Conservation (phyloP, 2,113 vertebrate species). For the Urocitellus parryii region DNA sequence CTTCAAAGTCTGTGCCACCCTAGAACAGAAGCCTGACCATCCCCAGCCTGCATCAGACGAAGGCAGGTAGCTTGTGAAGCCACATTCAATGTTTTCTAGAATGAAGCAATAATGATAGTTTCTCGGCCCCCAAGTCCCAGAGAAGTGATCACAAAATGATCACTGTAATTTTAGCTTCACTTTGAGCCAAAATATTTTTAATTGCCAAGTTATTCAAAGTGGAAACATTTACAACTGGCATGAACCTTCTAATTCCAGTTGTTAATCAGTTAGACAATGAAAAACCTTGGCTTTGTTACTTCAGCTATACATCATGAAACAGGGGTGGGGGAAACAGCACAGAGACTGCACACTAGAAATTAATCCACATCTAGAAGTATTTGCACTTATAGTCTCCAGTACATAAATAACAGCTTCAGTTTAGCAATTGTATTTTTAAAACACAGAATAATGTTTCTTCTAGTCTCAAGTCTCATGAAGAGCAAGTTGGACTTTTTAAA, state of each 20-base stretch:
- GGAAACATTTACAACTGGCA: neutral
- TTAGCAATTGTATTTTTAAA: neutral
- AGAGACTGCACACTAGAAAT: neutral
- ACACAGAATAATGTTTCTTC: neutral
- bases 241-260: conserved; percentile 37
- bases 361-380: neutral
- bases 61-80: neutral
- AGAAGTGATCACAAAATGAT: neutral
- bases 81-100: neutral
- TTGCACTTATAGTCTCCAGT: neutral
- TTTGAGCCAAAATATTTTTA: neutral
- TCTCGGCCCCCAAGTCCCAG: neutral
- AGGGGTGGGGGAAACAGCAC: neutral
- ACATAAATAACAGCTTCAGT: neutral
- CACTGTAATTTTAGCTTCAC: neutral
- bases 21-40: neutral
- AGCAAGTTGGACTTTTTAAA: neutral
- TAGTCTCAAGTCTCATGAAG: neutral
- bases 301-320: neutral
- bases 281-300: neutral
- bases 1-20: neutral
- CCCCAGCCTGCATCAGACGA: neutral
- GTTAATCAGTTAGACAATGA: conserved; percentile 19
- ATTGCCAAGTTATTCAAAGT: conserved; percentile 17
- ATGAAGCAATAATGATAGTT: neutral